Evolutionary conservation across 1,140 invertebrate species (phyloP).

Genomic region (Platyscapa corneri): DNA sequence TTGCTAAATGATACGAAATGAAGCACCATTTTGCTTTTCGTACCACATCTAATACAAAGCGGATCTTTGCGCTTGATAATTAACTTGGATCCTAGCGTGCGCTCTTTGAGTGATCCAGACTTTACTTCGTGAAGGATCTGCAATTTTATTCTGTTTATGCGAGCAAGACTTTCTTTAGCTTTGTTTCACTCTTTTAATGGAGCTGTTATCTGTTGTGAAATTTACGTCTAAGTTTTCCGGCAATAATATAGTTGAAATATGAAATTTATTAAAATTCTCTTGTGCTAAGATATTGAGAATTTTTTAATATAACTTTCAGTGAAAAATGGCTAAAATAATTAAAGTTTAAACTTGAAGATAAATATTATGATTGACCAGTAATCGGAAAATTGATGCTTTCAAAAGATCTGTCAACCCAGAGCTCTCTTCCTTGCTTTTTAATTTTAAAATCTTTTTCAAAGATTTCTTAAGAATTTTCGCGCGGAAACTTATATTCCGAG

Average conservation of each 20-base stretch:
- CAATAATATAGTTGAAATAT: neutral
- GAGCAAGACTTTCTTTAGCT: neutral
- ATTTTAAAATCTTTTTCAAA: neutral
- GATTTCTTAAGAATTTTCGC: neutral
- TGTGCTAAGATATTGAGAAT: neutral
- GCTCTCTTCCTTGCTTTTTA: neutral
- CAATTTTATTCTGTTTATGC: neutral
- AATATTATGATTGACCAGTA: neutral
- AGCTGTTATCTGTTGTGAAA: neutral
- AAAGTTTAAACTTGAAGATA: neutral
- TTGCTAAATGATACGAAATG: constrained; percentile 37
- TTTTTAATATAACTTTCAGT: neutral
- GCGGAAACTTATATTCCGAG: neutral
- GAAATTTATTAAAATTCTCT: neutral
- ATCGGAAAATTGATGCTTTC: neutral
- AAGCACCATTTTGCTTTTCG: neutral
- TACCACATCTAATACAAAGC: neutral
- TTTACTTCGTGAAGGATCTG: neutral
- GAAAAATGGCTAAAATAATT: neutral
- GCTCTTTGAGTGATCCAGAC: neutral
- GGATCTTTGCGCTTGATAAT: neutral
- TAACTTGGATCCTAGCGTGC: neutral
- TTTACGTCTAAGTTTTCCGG: neutral
- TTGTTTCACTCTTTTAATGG: neutral
- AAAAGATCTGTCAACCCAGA: neutral